Evolutionary conservation across 2,113 vertebrate genomes (phyloP).

Genomic region (Acrocephalus kingi): DNA sequence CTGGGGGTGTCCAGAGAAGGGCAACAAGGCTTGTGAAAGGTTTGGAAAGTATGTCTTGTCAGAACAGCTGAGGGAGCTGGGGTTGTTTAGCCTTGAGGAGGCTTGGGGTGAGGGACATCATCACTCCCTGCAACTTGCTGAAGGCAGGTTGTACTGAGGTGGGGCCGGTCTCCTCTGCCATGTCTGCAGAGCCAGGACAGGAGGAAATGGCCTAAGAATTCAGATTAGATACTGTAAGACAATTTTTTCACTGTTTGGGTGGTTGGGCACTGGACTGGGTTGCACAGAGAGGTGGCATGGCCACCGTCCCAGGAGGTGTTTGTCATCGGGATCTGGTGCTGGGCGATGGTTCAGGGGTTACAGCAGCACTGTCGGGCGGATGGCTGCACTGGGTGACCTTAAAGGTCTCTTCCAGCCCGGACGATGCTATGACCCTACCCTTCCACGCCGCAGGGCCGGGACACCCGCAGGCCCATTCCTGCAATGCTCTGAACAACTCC

Average conservation of each 20-base stretch:
- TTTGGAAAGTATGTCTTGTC: background rate
- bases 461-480: background rate
- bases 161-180: fast-evolving
- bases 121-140: fast-evolving
- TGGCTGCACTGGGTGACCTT: no score
- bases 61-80: background rate
- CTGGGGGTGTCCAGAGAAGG: background rate
- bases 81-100: background rate
- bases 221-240: no score
- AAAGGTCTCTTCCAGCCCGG: no score
- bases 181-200: no score
- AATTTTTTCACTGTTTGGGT: background rate
- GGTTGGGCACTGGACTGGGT: no score
- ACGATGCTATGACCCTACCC: fast-evolving
- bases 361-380: fast-evolving
- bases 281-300: fast-evolving
- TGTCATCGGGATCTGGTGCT: fast-evolving
- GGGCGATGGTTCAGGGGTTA: fast-evolving
- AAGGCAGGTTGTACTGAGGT: background rate
- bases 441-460: background rate
- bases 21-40: background rate
- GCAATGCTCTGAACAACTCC: background rate
- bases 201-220: background rate
- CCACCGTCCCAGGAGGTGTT: background rate
- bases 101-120: fast-evolving